phyloP scores from a whole-genome alignment of 2,888 invertebrate species.

The Chymomyza fuscimana region DNA sequence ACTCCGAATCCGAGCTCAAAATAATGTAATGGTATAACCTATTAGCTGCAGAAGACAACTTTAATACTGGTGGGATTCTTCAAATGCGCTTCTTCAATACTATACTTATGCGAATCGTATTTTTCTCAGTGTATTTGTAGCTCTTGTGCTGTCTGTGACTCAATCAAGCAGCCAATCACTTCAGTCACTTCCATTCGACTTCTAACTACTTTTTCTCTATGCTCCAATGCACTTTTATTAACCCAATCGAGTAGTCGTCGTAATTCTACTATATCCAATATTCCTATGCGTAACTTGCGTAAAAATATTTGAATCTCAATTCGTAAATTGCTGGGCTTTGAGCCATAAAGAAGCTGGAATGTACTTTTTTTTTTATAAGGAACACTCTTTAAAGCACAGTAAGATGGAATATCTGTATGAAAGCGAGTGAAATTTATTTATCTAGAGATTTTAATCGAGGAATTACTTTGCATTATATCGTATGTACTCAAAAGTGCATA shows the following conservation, averaged over 20 bases:
- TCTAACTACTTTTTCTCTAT: constrained; percentile 72
- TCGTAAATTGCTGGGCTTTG: constrained; percentile 56
- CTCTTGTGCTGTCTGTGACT: background rate
- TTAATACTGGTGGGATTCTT: too few relatives aligned
- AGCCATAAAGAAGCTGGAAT: constrained; percentile 64
- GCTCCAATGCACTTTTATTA: constrained; percentile 67
- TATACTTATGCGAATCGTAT: too few relatives aligned
- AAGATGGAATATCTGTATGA: background rate
- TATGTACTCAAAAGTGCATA: background rate
- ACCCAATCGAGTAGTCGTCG: constrained; percentile 40
- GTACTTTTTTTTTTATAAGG: background rate
- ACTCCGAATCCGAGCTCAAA: too few relatives aligned
- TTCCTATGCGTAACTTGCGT: constrained; percentile 50
- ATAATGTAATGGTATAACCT: too few relatives aligned
- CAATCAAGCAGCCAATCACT: constrained; percentile 46
- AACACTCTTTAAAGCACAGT: background rate
- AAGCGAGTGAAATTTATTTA: background rate
- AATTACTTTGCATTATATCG: background rate
- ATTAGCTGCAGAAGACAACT: too few relatives aligned
- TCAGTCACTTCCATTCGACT: constrained; percentile 48
- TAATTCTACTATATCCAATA: background rate
- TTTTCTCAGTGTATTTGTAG: constrained; percentile 5
- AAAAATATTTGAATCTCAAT: constrained; percentile 66
- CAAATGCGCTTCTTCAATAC: too few relatives aligned
- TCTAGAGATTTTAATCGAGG: background rate